Evolutionary conservation across 2,113 vertebrate species (phyloP).

Genomic region (Rhynchomys soricoides): DNA sequence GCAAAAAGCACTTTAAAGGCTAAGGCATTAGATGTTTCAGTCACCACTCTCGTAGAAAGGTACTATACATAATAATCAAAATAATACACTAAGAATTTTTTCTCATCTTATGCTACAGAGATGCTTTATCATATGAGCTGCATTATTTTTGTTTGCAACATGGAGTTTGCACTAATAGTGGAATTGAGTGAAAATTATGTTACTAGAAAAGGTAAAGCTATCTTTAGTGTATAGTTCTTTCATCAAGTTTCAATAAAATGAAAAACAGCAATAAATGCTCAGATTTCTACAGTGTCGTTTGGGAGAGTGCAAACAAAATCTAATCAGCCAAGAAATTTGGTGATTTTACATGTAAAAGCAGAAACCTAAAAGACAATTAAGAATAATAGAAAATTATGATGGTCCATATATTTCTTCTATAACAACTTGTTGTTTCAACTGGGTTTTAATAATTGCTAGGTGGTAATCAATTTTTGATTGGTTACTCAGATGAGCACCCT

Average conservation of each 20-base stretch:
- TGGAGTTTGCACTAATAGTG: neutral
- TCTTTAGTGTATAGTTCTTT: neutral
- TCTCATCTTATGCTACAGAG: neutral
- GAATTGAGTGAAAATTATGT: neutral
- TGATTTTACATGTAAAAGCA: constrained; percentile 30
- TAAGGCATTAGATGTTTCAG: neutral
- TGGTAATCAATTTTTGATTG: constrained; percentile 41
- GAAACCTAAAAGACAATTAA: constrained; percentile 4
- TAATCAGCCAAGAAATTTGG: constrained; percentile 8
- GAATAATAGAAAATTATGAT: neutral
- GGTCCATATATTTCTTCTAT: constrained; percentile 35
- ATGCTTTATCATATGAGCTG: neutral
- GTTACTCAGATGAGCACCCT: constrained; percentile 22
- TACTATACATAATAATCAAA: neutral
- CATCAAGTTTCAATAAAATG: neutral
- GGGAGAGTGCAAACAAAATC: neutral
- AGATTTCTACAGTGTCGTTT: neutral
- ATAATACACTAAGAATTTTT: neutral
- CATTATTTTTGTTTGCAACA: neutral
- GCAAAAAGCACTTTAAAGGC: neutral
- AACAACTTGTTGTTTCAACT: neutral
- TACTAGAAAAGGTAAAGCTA: constrained; percentile 24
- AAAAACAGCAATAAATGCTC: constrained; percentile 12
- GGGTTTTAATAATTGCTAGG: constrained; percentile 26
- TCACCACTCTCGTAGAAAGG: neutral